phyloP scores from a whole-genome alignment of 2,797 vertebrate species.

The Acrocephalus scirpaceus region DNA sequence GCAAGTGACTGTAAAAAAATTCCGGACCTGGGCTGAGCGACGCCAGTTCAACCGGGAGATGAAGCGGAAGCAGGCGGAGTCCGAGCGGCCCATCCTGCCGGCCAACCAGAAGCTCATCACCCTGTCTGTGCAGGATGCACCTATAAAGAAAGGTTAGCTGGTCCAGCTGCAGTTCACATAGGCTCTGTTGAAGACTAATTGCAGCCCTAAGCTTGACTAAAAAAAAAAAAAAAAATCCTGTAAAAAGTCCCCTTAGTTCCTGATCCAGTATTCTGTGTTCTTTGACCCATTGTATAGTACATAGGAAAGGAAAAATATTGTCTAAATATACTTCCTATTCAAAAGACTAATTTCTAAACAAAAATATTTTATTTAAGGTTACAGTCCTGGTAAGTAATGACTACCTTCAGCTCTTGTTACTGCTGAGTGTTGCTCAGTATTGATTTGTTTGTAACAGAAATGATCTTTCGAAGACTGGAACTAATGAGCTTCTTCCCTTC shows the following conservation, averaged over 20 bases:
- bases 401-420: not conserved
- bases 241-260: not conserved
- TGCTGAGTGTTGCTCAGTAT: not conserved
- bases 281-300: fast-evolving
- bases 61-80: conserved; percentile 97
- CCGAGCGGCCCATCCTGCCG: conserved; percentile 93
- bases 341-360: not conserved
- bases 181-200: not conserved
- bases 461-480: not conserved
- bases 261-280: not conserved
- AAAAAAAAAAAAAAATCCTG: not conserved
- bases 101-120: conserved; percentile 99
- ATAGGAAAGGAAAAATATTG: not conserved
- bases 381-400: not conserved
- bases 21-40: conserved; percentile 96
- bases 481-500: not conserved
- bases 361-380: not conserved
- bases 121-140: conserved; percentile 94
- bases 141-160: conserved; percentile 93
- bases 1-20: conserved; percentile 98
- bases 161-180: fast-evolving
- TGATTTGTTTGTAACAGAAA: not conserved
- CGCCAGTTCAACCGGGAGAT: conserved; percentile 97
- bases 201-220: not conserved
- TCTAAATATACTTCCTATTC: not conserved